These are phyloP conservation scores for Sitta europaea DNA, from an alignment of 2,113 vertebrate genomes.

Conservation along the genomic window DNA sequence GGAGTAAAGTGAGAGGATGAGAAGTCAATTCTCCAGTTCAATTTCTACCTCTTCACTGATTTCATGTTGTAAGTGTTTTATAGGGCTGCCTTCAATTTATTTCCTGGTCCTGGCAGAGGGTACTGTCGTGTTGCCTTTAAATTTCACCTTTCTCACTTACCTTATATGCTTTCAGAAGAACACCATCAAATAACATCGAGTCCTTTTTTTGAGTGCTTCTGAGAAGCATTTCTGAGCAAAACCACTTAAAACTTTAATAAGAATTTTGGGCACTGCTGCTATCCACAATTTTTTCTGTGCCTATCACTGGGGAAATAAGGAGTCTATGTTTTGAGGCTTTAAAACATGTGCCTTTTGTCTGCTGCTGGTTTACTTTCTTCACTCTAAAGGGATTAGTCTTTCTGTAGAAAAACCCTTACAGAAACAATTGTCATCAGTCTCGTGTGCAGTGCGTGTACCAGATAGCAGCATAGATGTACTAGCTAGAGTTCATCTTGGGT, in stretches of 20 bases:
- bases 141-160: not conserved
- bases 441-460: not conserved
- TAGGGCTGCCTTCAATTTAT: not conserved
- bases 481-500: not conserved
- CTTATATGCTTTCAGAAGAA: not conserved
- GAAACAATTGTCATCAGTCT: not conserved
- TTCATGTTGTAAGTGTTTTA: not conserved
- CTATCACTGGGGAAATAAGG: not conserved
- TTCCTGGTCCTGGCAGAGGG: not conserved
- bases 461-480: not conserved
- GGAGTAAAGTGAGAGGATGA: constrained; percentile 8
- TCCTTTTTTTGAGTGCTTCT: not conserved
- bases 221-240: not conserved
- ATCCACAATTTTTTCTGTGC: not conserved
- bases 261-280: not conserved
- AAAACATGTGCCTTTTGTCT: not conserved
- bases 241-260: not conserved
- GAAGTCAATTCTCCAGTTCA: constrained; percentile 20
- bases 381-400: not conserved
- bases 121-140: not conserved
- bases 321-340: not conserved
- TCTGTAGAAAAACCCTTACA: not conserved
- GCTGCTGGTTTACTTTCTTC: not conserved
- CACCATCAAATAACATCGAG: not conserved
- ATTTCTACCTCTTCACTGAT: constrained; percentile 20